phyloP scores from a whole-genome alignment of 2,797 vertebrate genomes.

The Threskiornis aethiopicus region DNA sequence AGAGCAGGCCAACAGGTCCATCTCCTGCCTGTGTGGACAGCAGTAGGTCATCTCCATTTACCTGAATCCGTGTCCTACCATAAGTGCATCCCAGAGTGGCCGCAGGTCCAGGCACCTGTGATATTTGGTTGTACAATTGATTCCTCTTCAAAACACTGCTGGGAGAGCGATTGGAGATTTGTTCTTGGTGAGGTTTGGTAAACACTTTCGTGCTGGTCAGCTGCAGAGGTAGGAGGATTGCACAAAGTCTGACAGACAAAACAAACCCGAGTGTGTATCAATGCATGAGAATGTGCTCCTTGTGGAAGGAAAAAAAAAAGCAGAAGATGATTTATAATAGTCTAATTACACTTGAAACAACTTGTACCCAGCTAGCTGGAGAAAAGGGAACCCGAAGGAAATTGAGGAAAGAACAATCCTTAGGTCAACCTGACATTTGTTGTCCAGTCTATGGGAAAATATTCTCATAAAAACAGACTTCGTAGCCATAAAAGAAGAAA shows the following conservation, averaged over 20 bases:
- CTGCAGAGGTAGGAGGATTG: neutral
- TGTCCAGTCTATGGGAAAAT: conserved; percentile 7
- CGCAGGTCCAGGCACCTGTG: neutral
- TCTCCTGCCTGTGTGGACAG: neutral
- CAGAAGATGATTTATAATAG: neutral
- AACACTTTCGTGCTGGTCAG: neutral
- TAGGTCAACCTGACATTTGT: conserved; percentile 56
- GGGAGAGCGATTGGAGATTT: neutral
- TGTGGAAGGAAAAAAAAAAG: neutral
- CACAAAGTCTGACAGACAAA: neutral
- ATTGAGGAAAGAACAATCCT: neutral
- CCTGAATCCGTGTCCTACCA: accelerated
- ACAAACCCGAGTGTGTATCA: neutral
- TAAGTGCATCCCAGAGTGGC: accelerated
- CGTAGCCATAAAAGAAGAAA: neutral
- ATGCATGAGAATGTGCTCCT: neutral
- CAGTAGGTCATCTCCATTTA: neutral
- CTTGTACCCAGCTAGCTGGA: neutral
- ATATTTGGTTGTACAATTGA: accelerated
- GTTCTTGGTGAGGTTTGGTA: neutral
- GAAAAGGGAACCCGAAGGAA: neutral
- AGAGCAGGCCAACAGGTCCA: neutral
- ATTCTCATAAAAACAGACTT: neutral
- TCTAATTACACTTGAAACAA: neutral
- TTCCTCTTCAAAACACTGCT: neutral